Evolutionary conservation across 2,113 vertebrate species (phyloP).

Genomic region (Rhagologus leucostigma): DNA sequence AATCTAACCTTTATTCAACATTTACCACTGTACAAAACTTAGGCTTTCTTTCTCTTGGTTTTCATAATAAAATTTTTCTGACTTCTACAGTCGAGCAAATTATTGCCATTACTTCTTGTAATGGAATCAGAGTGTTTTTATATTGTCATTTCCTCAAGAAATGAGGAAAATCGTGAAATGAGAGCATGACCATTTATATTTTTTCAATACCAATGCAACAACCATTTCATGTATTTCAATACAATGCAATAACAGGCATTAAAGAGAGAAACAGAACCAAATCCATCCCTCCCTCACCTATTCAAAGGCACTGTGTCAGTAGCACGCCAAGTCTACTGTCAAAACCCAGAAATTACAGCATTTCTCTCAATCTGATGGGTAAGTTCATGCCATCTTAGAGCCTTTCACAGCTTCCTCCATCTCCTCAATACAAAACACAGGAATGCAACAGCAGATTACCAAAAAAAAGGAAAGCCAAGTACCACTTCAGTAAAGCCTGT

Average conservation of each 20-base stretch:
- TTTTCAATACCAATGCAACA: background rate
- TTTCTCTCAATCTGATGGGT: background rate
- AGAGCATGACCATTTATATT: background rate
- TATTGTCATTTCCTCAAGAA: background rate
- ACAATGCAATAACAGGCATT: background rate
- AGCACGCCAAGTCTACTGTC: background rate
- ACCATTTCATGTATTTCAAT: background rate
- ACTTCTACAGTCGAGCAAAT: background rate
- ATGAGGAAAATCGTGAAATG: background rate
- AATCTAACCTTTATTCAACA: background rate
- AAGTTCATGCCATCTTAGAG: background rate
- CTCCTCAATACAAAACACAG: background rate
- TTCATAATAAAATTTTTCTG: background rate
- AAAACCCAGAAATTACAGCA: background rate
- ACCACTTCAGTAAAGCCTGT: background rate
- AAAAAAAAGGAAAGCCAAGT: background rate
- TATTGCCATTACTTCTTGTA: background rate
- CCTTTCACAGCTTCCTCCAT: background rate
- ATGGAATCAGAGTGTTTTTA: background rate
- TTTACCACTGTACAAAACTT: background rate
- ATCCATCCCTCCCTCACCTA: background rate
- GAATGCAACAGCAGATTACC: background rate
- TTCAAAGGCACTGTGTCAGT: background rate
- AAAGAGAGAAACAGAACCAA: background rate
- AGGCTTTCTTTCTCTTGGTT: background rate